A percentile compares a stretch with the other conserved stretches of the same genome.
These are phyloP conservation scores for Nephrotoma flavescens DNA, from an alignment of 2,888 invertebrate genomes.

Conservation along the genomic window DNA sequence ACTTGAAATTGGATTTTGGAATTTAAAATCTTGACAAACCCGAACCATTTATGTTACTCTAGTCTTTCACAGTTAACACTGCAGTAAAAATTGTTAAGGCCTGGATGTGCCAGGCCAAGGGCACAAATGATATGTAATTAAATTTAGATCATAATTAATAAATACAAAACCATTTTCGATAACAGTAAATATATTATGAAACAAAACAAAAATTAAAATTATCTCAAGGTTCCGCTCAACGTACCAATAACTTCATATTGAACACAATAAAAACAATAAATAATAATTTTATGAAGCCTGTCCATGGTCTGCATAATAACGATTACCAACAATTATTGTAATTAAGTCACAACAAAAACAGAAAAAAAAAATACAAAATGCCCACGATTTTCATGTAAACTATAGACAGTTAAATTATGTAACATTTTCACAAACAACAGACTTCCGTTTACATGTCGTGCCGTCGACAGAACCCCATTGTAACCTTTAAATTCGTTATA, in stretches of 20 bases:
- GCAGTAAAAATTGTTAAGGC: too few relatives aligned
- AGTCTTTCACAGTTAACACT: too few relatives aligned
- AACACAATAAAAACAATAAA: background rate
- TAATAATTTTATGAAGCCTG: background rate
- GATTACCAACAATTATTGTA: background rate
- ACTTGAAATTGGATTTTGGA: too few relatives aligned
- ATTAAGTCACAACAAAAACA: background rate
- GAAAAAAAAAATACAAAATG: background rate
- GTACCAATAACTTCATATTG: background rate
- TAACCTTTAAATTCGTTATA: background rate
- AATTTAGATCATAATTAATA: too few relatives aligned
- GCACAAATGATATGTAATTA: too few relatives aligned
- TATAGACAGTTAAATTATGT: background rate
- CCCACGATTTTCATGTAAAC: background rate
- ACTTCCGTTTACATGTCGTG: background rate
- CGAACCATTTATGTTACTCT: too few relatives aligned
- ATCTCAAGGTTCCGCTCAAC: background rate
- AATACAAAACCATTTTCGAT: background rate
- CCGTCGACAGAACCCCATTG: background rate
- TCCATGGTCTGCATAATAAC: background rate
- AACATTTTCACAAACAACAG: background rate
- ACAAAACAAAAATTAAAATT: background rate
- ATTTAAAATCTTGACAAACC: too few relatives aligned
- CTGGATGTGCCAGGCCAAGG: too few relatives aligned
- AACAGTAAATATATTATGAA: background rate